These are phyloP conservation scores for Busseola fusca DNA, from an alignment of 2,888 invertebrate species.

Conservation along the genomic window DNA sequence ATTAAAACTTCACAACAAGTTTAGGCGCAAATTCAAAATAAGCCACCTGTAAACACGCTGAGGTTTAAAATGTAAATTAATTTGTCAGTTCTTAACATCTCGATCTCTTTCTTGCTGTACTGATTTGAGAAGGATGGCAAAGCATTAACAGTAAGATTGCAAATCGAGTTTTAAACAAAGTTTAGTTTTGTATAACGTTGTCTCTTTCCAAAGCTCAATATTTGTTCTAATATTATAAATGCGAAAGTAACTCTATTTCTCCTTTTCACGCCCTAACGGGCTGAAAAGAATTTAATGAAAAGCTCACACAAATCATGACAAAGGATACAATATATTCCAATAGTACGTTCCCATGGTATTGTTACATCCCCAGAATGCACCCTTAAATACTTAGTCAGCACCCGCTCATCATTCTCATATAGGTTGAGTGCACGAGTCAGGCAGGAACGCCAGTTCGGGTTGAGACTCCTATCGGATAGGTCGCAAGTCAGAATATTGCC, in stretches of 20 bases:
- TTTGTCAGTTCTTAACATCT: conserved; percentile 9
- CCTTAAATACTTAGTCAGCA: too few relatives aligned
- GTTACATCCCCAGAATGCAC: too few relatives aligned
- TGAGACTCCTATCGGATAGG: too few relatives aligned
- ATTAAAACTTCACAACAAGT: conserved; percentile 34
- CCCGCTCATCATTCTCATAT: too few relatives aligned
- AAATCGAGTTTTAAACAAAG: neutral
- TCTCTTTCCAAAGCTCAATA: neutral
- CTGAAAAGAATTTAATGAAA: neutral
- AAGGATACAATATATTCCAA: neutral
- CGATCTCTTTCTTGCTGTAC: neutral
- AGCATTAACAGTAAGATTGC: neutral
- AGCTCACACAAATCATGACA: neutral
- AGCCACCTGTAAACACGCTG: conserved; percentile 20
- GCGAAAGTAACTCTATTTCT: neutral
- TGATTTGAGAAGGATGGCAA: neutral
- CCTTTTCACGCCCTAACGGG: neutral
- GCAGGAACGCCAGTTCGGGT: too few relatives aligned
- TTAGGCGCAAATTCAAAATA: conserved; percentile 12
- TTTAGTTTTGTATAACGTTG: neutral
- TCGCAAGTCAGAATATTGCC: too few relatives aligned
- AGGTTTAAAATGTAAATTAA: conserved; percentile 22
- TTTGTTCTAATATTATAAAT: neutral
- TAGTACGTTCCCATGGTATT: neutral
- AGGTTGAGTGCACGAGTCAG: too few relatives aligned